A percentile compares a stretch with the other conserved stretches of the same genome.
phyloP scores from a whole-genome alignment of 1,140 invertebrate species.

The Eueides isabella region DNA sequence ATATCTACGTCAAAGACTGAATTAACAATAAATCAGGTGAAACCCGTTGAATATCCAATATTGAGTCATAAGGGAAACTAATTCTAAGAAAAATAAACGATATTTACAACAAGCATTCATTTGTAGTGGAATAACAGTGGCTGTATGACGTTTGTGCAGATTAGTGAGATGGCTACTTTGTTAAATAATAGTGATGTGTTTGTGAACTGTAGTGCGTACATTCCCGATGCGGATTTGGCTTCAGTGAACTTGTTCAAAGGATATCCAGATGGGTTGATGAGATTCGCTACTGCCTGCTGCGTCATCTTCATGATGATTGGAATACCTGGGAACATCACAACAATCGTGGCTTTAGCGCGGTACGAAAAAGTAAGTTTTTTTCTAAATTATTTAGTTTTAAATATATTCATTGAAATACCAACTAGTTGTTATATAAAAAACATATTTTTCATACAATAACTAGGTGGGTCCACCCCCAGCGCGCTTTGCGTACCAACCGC shows the following conservation, averaged over 20 bases:
- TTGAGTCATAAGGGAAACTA: conserved; percentile 51
- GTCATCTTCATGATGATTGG: conserved; percentile 90
- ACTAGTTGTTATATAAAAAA: too few relatives aligned
- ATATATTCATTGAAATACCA: too few relatives aligned
- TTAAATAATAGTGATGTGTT: conserved; percentile 39
- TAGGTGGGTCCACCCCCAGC: too few relatives aligned
- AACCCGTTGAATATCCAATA: conserved; percentile 42
- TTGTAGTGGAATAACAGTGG: conserved; percentile 49
- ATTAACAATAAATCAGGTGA: conserved; percentile 28
- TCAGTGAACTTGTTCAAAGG: conserved; percentile 84
- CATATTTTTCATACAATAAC: too few relatives aligned
- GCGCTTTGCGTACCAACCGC: too few relatives aligned
- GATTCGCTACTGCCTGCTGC: conserved; percentile 88
- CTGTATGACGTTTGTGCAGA: conserved; percentile 47
- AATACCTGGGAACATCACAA: conserved; percentile 91
- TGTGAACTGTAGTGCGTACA: conserved; percentile 47
- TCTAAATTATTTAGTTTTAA: background rate
- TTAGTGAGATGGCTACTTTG: conserved; percentile 35
- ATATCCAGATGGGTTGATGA: conserved; percentile 86
- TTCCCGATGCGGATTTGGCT: conserved; percentile 55
- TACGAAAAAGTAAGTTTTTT: conserved; percentile 87
- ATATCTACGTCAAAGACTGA: background rate
- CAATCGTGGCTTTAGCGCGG: conserved; percentile 88
- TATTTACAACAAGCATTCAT: conserved; percentile 48
- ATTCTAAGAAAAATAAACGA: conserved; percentile 48